Percentiles rank a stretch among this genome's conserved stretches.
Evolutionary conservation across 1,140 invertebrate genomes (phyloP).

Genomic region (Pissodes strobi): DNA sequence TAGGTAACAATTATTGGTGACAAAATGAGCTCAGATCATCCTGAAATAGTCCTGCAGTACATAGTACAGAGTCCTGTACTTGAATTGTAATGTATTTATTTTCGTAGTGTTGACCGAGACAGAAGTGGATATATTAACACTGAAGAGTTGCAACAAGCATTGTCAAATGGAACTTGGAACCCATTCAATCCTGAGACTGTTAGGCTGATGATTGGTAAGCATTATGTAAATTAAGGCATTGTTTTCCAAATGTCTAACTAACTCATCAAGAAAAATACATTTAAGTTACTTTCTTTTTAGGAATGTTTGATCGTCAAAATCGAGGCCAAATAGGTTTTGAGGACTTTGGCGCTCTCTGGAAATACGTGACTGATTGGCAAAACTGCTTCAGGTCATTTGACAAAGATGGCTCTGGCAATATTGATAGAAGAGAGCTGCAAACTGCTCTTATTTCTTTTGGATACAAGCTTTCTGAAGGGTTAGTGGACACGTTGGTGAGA

Average conservation of each 20-base stretch:
- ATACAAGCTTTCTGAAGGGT: constrained; percentile 82
- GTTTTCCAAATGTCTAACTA: neutral
- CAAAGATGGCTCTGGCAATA: constrained; percentile 94
- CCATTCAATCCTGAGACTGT: constrained; percentile 98
- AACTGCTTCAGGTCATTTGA: too few relatives aligned
- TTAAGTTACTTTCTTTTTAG: too few relatives aligned
- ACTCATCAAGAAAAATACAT: neutral
- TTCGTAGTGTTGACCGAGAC: constrained; percentile 85
- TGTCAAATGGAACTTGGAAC: too few relatives aligned
- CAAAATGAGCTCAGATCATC: too few relatives aligned
- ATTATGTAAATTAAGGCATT: neutral
- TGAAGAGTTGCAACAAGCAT: constrained; percentile 87
- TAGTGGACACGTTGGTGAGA: constrained; percentile 81
- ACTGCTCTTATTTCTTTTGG: constrained; percentile 91
- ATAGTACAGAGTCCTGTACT: too few relatives aligned
- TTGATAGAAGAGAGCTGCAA: constrained; percentile 88
- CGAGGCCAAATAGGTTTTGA: too few relatives aligned
- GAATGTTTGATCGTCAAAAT: constrained; percentile 95
- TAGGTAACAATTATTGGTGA: too few relatives aligned
- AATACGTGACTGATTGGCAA: too few relatives aligned
- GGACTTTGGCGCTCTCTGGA: too few relatives aligned
- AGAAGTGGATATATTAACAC: constrained; percentile 89
- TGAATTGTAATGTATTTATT: too few relatives aligned
- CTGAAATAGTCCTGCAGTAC: too few relatives aligned
- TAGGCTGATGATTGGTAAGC: constrained; percentile 87